Conservation (phyloP, 2,888 invertebrate species). For the Muschampia plurimacula region DNA sequence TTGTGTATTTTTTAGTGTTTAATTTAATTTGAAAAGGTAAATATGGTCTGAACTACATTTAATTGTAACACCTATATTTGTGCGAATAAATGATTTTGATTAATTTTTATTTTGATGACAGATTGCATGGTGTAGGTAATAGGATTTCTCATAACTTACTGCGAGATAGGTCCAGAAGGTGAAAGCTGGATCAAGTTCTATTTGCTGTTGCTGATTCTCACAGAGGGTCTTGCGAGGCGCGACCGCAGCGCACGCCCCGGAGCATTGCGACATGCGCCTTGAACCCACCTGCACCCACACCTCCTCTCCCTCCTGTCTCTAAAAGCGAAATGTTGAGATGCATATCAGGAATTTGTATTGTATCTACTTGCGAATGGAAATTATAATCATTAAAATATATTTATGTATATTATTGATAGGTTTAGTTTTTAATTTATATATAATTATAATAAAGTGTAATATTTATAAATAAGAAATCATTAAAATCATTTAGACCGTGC, state of each 20-base stretch:
- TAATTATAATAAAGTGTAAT: no score
- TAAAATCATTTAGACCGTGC: background rate
- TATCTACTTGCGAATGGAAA: background rate
- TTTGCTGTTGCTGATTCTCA: constrained; percentile 83
- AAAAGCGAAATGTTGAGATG: background rate
- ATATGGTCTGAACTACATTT: no score
- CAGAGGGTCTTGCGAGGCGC: constrained; percentile 86
- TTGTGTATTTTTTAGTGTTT: no score
- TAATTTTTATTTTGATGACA: no score
- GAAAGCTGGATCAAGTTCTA: constrained; percentile 87
- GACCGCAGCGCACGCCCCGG: constrained; percentile 86
- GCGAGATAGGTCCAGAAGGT: constrained; percentile 91
- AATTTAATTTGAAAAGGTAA: no score
- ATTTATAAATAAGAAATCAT: no score
- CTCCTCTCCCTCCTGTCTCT: constrained; percentile 50
- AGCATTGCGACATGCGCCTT: constrained; percentile 78
- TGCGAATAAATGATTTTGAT: no score
- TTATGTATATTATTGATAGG: no score
- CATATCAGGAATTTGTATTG: background rate
- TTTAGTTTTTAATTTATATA: no score
- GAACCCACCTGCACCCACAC: constrained; percentile 61
- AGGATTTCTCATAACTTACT: constrained; percentile 67
- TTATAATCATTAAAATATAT: background rate
- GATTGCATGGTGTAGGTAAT: constrained; percentile 29
- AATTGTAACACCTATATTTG: no score